These are phyloP conservation scores for Vicugna pacos DNA, from an alignment of 2,113 vertebrate species.

Conservation along the genomic window DNA sequence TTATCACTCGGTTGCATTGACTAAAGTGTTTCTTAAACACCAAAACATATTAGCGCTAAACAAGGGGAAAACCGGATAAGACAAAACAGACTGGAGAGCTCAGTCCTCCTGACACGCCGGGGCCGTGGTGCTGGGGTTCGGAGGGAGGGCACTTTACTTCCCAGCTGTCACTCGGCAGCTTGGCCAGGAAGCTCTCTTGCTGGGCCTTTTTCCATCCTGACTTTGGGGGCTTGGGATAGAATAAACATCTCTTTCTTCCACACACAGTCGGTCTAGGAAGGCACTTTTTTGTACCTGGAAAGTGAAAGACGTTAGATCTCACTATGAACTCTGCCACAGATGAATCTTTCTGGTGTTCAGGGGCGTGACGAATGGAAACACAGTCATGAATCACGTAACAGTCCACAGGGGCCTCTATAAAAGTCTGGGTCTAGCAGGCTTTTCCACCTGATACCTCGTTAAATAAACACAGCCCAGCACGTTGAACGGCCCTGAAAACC, in stretches of 20 bases:
- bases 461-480: not conserved
- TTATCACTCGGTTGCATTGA: not conserved
- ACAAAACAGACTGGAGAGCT: not conserved
- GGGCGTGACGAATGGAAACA: not conserved
- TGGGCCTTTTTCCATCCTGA: not conserved
- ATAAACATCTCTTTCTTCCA: not conserved
- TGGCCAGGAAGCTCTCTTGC: not conserved
- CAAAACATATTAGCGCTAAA: not conserved
- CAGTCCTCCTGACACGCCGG: rapidly evolving
- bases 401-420: not conserved
- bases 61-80: not conserved
- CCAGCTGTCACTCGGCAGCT: not conserved
- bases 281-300: not conserved
- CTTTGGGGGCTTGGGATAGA: not conserved
- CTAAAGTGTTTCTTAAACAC: not conserved
- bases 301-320: not conserved
- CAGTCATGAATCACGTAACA: not conserved
- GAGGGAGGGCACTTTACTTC: not conserved
- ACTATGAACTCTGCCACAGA: constrained; percentile 9
- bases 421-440: not conserved
- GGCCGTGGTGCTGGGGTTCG: not conserved
- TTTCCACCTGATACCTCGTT: not conserved
- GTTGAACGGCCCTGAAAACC: not conserved
- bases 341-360: not conserved
- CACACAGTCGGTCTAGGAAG: not conserved